phyloP scores from a whole-genome alignment of 1,140 invertebrate genomes.

The Lucilia sericata region DNA sequence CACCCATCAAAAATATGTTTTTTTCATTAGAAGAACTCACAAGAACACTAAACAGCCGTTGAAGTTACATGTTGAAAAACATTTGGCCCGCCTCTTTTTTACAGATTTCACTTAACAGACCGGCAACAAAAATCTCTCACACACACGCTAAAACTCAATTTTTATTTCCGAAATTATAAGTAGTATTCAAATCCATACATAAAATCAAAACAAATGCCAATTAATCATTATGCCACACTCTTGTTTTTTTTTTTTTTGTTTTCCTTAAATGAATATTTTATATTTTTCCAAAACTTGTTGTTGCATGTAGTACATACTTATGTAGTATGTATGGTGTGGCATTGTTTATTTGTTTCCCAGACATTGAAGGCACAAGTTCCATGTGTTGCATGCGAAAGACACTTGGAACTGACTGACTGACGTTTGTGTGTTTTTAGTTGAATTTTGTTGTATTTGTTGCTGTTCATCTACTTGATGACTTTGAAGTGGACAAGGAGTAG shows the following conservation, averaged over 20 bases:
- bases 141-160: not conserved
- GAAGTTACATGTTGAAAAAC: too few relatives aligned
- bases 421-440: not conserved
- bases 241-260: not conserved
- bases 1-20: too few relatives aligned
- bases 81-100: too few relatives aligned
- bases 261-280: slow-evolving; percentile 1
- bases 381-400: slow-evolving; percentile 7
- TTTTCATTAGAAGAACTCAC: too few relatives aligned
- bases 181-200: slow-evolving; percentile 12
- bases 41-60: too few relatives aligned
- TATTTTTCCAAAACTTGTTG: not conserved
- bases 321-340: not conserved
- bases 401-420: not conserved
- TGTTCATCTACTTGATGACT: slow-evolving; percentile 16
- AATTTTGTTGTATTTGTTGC: not conserved
- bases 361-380: not conserved
- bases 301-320: not conserved
- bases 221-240: slow-evolving; percentile 24
- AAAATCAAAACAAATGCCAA: slow-evolving; percentile 24
- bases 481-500: not conserved
- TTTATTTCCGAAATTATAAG: slow-evolving; percentile 24
- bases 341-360: not conserved
- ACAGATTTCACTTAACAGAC: too few relatives aligned
- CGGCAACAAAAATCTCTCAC: too few relatives aligned